Base-by-base conservation (phyloP, 2,888 invertebrate genomes). In the Pollenia amentaria region DNA sequence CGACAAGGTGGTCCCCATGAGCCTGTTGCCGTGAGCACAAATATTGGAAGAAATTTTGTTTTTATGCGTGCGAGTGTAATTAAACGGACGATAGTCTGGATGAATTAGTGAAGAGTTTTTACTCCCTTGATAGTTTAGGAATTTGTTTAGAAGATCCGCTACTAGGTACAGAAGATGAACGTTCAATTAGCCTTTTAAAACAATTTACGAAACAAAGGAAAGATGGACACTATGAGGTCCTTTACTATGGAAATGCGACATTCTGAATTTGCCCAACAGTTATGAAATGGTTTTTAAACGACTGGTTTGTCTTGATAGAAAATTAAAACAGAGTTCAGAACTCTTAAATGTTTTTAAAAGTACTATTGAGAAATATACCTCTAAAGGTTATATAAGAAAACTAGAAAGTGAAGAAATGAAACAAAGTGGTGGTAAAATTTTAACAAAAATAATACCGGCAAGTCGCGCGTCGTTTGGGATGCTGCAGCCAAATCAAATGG, bases 201-300 rank as follows among this genome's bases (percentile, higher is more conserved):
- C 16, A 70, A 40, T 18, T 18, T 18, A 70, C 69, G 6, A 9
- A 12, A 11, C 69, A 70, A 70, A 53, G 4, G n/a, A 2, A 2
- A 40, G 8, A 46, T 44, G 16, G 18, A 0, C 78, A 55, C 16
- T 70, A 60, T 62, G 70, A 70, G 46, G 18, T 18, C 62, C 69
- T 44, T 64, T 80, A 42, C 14, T 72, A 14, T 80, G 80, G 80
- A 72, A 21, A 64, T 70, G 2, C 9, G 64, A 72, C 12, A n/a
- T 53, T 11, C 9, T 53, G 16, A 51, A 65, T 42, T 18, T 72
- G 9, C 72, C 81, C 9, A 51, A 51, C 48, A 80, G 80, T 72
- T 80, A 40, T 62, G 62, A 53, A n/a, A 80, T 80, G 72, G 51
- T 21, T 14, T 14, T 67, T 16, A 55, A 48, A 10, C 44, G 79